Percentiles rank a stretch among this genome's conserved stretches.
These are phyloP conservation scores for Argyrosomus regius DNA, from an alignment of 2,797 vertebrate genomes.

Conservation along the genomic window DNA sequence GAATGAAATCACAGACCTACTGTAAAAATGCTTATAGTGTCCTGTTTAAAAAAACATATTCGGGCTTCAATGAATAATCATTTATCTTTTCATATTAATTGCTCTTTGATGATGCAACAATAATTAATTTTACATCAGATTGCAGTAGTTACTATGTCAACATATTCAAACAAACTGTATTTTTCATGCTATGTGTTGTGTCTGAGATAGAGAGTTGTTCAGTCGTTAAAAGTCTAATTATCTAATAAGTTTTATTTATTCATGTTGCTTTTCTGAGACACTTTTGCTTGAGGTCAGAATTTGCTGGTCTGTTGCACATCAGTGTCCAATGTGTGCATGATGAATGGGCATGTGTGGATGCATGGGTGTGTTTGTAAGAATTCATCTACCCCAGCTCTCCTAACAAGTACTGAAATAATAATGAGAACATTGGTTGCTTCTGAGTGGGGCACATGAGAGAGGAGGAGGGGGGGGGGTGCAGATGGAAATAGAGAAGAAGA, in stretches of 20 bases:
- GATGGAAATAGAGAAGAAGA: conserved; percentile 13
- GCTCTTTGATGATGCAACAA: neutral
- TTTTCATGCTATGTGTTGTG: conserved; percentile 8
- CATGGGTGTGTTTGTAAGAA: conserved; percentile 76
- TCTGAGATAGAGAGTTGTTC: conserved; percentile 14
- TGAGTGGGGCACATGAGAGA: conserved; percentile 52
- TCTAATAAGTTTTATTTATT: conserved; percentile 61
- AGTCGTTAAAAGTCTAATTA: conserved; percentile 44
- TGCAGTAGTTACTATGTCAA: neutral
- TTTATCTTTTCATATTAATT: neutral
- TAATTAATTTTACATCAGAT: neutral
- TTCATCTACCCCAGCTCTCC: conserved; percentile 74
- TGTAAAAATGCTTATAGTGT: neutral
- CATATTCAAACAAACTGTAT: neutral
- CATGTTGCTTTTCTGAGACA: conserved; percentile 52
- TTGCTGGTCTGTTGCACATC: conserved; percentile 53
- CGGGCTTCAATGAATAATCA: neutral
- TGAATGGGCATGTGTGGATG: conserved; percentile 71
- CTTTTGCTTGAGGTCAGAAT: conserved; percentile 41
- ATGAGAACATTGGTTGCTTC: conserved; percentile 78
- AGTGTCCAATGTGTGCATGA: conserved; percentile 52
- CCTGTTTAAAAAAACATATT: neutral
- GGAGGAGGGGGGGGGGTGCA: conserved; percentile 2
- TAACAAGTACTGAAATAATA: conserved; percentile 81
- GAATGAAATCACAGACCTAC: neutral